Evolutionary conservation across 2,113 vertebrate genomes (phyloP).

Genomic region (Cochlearius cochlearius): DNA sequence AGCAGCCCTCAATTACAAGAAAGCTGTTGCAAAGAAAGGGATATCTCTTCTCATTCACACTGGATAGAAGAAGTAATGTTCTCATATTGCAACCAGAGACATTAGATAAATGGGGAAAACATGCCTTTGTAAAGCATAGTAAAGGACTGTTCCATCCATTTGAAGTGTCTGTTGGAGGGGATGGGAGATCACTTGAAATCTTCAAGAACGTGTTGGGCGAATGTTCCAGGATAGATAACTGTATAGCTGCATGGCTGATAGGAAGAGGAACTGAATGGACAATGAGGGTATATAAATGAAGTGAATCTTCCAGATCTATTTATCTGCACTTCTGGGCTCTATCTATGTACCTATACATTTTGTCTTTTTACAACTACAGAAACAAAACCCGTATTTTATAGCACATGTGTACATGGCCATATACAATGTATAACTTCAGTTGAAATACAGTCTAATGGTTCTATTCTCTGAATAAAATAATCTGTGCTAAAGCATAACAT

Average conservation of each 20-base stretch:
- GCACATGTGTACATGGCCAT: neutral
- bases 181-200: neutral
- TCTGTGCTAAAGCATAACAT: neutral
- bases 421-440: neutral
- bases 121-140: neutral
- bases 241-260: neutral
- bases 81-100: neutral
- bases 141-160: neutral
- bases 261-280: neutral
- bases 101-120: neutral
- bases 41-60: neutral
- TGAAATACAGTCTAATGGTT: neutral
- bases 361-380: neutral
- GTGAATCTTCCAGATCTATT: neutral
- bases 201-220: neutral
- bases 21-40: neutral
- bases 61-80: neutral
- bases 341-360: neutral
- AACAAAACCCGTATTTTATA: neutral
- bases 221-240: neutral
- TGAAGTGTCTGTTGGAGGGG: neutral
- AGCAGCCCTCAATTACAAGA: neutral
- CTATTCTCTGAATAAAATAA: neutral
- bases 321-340: neutral
- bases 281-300: neutral